Evolutionary conservation across 1,140 invertebrate species (phyloP), one percentile per base, ranked within the genome.

Genomic region (Bombus impatiens): DNA sequence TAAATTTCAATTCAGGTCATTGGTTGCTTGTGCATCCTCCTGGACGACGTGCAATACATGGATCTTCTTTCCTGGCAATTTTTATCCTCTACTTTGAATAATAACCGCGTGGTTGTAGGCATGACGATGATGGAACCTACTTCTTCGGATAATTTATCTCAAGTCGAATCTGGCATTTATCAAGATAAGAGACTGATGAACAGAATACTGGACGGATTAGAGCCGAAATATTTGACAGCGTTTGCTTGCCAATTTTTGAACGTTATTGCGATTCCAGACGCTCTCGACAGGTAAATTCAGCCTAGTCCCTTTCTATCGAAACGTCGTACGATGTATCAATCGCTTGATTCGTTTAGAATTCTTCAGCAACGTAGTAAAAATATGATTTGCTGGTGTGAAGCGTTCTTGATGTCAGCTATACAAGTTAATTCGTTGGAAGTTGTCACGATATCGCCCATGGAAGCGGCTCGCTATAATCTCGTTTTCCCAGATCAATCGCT

Each of bases 211-310:
- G 0, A 10, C 0, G 87, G 78, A 25, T 88, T 95, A 5, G 88
- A 94, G 44, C 84, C 93, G 1, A 93, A 94, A 88, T 95, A 93
- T 78, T 92, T 96, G 25, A 91, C 94, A 0, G 94, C 94, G 6
- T 88, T 96, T 5, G 95, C 95, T 0, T 96, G 96, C 86, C 96
- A 96, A 90, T 94, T 96, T 75, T 90, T 96, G 8, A 94, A 96
- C 53, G 96, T 96, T 0, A 91, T 95, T 57, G 96, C 94, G 1
- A 95, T 96, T 71, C 94, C 96, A 0, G 83, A 93, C 8, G 94
- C 95, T 81, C 89, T 96, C n/a, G 94, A 96, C 86, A 95, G 94
- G 96, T 96, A 86, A 32, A 35, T 1, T 10, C 67, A 3, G 3
- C 25, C 62, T 3, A 28, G 1, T 44, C 5, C 42, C 4, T 12